Evolutionary conservation across 2,888 invertebrate genomes (phyloP), one percentile per base, ranked within the genome.

Genomic region (Melanostoma scalare): DNA sequence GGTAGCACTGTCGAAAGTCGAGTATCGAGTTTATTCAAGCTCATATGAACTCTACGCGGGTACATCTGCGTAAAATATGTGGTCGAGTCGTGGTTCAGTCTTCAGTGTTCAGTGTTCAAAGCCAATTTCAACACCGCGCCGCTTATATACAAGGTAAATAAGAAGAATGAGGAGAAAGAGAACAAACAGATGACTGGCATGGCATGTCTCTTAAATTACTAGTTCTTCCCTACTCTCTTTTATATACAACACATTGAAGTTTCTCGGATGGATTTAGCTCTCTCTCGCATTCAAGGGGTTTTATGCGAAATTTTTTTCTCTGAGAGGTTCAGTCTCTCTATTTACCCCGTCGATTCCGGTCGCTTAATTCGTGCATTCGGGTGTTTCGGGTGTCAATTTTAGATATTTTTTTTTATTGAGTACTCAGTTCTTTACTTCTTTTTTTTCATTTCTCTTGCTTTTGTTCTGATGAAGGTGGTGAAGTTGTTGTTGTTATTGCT

Each of bases 291-390:
- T 84, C 74, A 79, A 84, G 84, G 84, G 84, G 84, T 84, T 84
- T 82, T 79, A 79, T 79, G 79, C 61, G 79, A 84, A 84, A 67
- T 84, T 79, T 84, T 84, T 84, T 84, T 84, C 84, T 84, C 84
- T 75, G 84, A 84, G 84, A 84, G 84, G 79, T 82, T 85, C 85
- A 85, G 85, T 85, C 85, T 85, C 82, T 85, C 85, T 82, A 85
- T 85, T 82, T 85, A 85, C 75, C 78, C 74, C 82, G 82, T 82
- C 72, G 85, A 85, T 85, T 85, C 78, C 85, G 85, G 85, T 85
- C 85, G 85, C 77, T 82, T 78, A 71, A 77, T 71, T 82, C 78
- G 77, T 85, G 75, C 60, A 79, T 77, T 81, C 85, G 85, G 85
- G 69, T 85, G 81, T 82, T 78, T 85, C 82, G 85, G 75, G 77